Evolutionary conservation across 1,140 invertebrate species (phyloP), one percentile per base, ranked within the genome.

Genomic region (Calliphora vicina): DNA sequence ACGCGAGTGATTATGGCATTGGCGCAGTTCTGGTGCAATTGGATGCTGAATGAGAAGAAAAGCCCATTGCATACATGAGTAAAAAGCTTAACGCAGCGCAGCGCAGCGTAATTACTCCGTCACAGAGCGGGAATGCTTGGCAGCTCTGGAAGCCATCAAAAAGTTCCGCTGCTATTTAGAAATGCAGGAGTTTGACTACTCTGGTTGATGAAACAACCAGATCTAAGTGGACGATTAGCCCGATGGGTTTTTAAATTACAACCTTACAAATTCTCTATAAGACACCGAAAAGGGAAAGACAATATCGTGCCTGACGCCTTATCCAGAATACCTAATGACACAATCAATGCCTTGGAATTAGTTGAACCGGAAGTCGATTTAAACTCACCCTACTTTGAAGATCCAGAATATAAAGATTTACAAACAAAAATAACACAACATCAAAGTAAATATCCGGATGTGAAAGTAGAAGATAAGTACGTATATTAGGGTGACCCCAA

Each of bases 281-380:
- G 74, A 10, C 74, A 78, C 74, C 23, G 74, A 29, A 78, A 27
- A 78, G 74, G 74, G 6, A 78, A 78, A 78, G 74, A 78, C 2
- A 27, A 35, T 35, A n/a, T 78, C n/a, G 74, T 78, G 20, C 74
- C 74, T 2, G 74, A 78, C 13, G 74, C 27, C n/a, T n/a, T 78
- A 10, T 78, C 74, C 35, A 26, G 74, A 29, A 78, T 78, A 29
- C 74, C 26, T 35, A 26, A 35, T 15, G 74, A 35, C 8, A 27
- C n/a, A 78, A 78, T n/a, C 29, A 27, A 9, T 20, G 13, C 50
- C n/a, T 17, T 57, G 8, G 10, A 29, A 29, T 13, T 29, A 29
- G 8, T 35, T 8, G 61, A 35, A 23, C 25, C 61, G 10, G 50
- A 29, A 82, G 67, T 82, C 57, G 81, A 71, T 29, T 27, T 82